These are phyloP conservation scores for Sycophaga agraensis DNA, from an alignment of 1,140 invertebrate genomes.

Conservation along the genomic window DNA sequence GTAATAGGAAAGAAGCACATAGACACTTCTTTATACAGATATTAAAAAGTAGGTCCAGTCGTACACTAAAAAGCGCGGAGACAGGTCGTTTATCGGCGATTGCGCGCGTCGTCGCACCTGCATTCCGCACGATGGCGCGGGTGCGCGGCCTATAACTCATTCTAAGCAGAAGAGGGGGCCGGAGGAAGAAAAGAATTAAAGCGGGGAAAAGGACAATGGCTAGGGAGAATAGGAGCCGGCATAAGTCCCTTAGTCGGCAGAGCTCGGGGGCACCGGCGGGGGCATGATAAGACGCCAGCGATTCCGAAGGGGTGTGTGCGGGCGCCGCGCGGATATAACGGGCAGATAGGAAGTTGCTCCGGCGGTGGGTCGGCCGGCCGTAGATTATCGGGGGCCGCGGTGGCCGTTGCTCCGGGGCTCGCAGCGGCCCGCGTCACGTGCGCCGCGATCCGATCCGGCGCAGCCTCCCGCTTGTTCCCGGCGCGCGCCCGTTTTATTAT, in stretches of 20 bases:
- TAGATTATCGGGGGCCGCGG: conserved; percentile 3
- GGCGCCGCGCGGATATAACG: background rate
- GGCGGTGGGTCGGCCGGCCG: background rate
- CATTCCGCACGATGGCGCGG: no score
- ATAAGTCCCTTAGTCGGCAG: background rate
- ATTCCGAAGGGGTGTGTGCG: background rate
- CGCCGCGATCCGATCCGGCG: background rate
- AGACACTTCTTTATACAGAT: no score
- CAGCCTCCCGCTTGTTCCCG: background rate
- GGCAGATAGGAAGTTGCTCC: background rate
- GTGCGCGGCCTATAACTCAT: background rate
- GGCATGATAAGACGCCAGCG: background rate
- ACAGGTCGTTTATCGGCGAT: no score
- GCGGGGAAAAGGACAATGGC: background rate
- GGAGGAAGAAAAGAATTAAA: background rate
- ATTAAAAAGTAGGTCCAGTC: no score
- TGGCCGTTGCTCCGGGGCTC: background rate
- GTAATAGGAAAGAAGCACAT: no score
- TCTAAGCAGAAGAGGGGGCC: background rate
- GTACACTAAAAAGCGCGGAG: no score
- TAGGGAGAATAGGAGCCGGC: background rate
- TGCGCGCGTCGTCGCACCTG: no score
- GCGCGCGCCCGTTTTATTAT: background rate
- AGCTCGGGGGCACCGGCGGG: no score
- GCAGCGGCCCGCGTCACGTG: background rate